Evolutionary conservation across 2,113 vertebrate genomes (phyloP).

Genomic region (Hyla sarda): DNA sequence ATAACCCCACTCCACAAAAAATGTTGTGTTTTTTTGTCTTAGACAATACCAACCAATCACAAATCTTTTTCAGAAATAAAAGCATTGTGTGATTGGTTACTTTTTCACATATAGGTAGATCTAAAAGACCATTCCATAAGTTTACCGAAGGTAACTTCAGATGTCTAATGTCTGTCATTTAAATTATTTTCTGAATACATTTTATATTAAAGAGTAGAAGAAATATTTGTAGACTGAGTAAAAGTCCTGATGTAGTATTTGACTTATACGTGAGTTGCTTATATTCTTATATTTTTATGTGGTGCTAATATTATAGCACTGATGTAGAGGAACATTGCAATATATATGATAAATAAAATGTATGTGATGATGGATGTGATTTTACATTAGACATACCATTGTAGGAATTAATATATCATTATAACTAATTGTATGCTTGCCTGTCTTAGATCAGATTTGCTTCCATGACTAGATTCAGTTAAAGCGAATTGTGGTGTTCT

Average conservation of each 20-base stretch:
- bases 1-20: no score
- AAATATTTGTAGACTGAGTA: neutral
- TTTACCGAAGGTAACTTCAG: neutral
- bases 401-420: neutral
- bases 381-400: neutral
- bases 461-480: neutral
- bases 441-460: neutral
- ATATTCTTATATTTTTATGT: neutral
- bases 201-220: neutral
- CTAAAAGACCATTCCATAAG: neutral
- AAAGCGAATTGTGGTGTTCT: neutral
- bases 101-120: neutral
- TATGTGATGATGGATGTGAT: neutral
- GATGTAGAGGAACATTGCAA: neutral
- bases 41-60: no score
- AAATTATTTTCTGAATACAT: neutral
- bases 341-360: constrained; percentile 1
- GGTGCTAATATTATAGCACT: neutral
- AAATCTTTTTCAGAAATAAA: no score
- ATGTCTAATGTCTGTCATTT: neutral
- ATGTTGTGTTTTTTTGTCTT: no score
- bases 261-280: neutral
- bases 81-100: no score
- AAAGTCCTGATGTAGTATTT: neutral
- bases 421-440: neutral